phyloP scores from a whole-genome alignment of 2,113 vertebrate genomes.

The Emydocephalus ijimae region DNA sequence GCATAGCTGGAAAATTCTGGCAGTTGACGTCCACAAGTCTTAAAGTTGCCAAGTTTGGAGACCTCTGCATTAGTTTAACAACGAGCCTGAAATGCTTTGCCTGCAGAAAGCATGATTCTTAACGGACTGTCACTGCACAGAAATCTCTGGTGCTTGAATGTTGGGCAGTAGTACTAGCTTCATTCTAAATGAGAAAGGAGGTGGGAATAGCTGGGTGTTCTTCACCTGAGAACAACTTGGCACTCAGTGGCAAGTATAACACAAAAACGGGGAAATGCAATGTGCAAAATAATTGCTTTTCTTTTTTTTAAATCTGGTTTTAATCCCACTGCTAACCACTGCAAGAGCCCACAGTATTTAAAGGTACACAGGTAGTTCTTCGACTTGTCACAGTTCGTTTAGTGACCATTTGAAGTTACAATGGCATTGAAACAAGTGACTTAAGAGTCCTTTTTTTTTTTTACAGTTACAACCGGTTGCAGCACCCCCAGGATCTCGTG shows the following conservation, averaged over 20 bases:
- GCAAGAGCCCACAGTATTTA: background rate
- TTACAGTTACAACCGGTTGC: background rate
- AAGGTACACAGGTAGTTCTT: background rate
- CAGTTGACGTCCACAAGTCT: too few species aligned
- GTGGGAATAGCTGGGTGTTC: background rate
- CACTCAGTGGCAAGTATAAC: background rate
- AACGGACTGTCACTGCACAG: background rate
- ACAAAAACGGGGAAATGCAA: background rate
- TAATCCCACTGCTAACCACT: background rate
- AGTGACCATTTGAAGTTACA: background rate
- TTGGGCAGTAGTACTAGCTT: background rate
- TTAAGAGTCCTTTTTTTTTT: background rate
- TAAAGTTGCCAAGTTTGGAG: too few species aligned
- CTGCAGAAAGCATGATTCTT: background rate
- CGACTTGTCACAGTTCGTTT: background rate
- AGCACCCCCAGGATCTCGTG: background rate
- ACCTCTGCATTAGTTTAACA: background rate
- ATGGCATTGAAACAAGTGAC: background rate
- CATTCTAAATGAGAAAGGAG: background rate
- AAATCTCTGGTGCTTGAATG: background rate
- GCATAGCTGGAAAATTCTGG: too few species aligned
- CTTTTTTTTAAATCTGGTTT: background rate
- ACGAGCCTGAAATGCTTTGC: background rate
- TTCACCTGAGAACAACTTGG: background rate
- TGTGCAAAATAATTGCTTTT: background rate